A percentile compares a stretch with the other conserved stretches of the same genome.
Conservation (phyloP, 2,797 vertebrate species). For the Trachurus trachurus region DNA sequence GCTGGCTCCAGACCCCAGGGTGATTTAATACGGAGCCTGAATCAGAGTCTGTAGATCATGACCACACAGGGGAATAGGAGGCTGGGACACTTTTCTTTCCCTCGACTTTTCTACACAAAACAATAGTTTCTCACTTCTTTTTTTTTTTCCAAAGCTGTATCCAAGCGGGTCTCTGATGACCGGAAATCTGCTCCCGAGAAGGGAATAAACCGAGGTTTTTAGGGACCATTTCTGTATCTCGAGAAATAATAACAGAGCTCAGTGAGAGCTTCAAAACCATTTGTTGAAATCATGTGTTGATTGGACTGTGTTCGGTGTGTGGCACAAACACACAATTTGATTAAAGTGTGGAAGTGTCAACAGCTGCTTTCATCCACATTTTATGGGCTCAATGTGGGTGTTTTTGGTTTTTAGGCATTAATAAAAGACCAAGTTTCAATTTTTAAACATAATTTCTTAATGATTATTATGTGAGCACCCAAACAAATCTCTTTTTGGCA, state of each 20-base stretch:
- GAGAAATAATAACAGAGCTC: background rate
- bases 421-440: no score
- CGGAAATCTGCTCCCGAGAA: constrained; percentile 20
- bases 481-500: background rate
- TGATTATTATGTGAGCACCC: background rate
- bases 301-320: background rate
- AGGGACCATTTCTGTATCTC: background rate
- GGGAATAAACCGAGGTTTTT: constrained; percentile 5
- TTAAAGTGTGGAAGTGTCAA: constrained; percentile 4
- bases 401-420: background rate
- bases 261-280: background rate
- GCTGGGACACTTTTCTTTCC: constrained; percentile 44
- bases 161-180: constrained; percentile 34
- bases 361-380: background rate
- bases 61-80: constrained; percentile 63
- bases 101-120: constrained; percentile 48
- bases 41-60: constrained; percentile 79
- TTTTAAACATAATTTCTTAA: no score
- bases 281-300: constrained; percentile 23
- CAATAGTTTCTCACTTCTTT: constrained; percentile 55
- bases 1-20: constrained; percentile 66
- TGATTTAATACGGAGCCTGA: constrained; percentile 80
- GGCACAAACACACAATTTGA: background rate
- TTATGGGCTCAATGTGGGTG: background rate
- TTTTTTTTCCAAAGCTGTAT: constrained; percentile 42